Base-by-base conservation (phyloP, 2,888 invertebrate species). In the Agonum fuliginosum region DNA sequence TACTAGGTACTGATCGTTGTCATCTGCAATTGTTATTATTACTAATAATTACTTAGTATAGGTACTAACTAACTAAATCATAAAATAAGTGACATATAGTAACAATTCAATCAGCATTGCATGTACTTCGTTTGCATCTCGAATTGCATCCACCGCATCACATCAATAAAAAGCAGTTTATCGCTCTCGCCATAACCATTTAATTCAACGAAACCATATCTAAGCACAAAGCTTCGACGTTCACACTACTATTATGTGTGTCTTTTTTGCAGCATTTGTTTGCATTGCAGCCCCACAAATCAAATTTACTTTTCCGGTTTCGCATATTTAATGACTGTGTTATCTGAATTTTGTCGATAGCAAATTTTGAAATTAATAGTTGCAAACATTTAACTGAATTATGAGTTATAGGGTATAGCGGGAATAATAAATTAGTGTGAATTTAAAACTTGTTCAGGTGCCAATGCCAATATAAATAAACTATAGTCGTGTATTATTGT, bases 191-290 rank as follows among this genome's bases (percentile, higher is more conserved):
- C 17, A 62, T 62, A 62, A 30, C 58, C 58, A 62, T 62, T 62
- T 30, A 62, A 62, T 62, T 62, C 24, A 17, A 62, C 27, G 58
- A 17, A 27, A 19, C 30, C 12, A 46, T 30, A 62, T 30, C 58
- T 46, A 19, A 46, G 17, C 46, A 19, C 58, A 17, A 19, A 46
- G 17, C 46, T 62, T 62, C 30, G 34, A 30, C 3, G 6, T 27
- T 27, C 58, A 14, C 27, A 6, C 58, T 6, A 27, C 14, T 54
- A 62, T 46, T 46, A 62, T 24, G 54, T 54, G 37, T 37, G 24
- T 30, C 58, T 62, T 62, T 30, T 62, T 62, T 62, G 58, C 17
- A 30, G 14, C 30, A 62, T 62, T 62, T 14, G 58, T 62, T 62
- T 62, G 58, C 58, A 30, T 30, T 30, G 24, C 12, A 2, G 30